Evolutionary conservation across 2,888 invertebrate species (phyloP).

Genomic region (Microplitis deprimator): DNA sequence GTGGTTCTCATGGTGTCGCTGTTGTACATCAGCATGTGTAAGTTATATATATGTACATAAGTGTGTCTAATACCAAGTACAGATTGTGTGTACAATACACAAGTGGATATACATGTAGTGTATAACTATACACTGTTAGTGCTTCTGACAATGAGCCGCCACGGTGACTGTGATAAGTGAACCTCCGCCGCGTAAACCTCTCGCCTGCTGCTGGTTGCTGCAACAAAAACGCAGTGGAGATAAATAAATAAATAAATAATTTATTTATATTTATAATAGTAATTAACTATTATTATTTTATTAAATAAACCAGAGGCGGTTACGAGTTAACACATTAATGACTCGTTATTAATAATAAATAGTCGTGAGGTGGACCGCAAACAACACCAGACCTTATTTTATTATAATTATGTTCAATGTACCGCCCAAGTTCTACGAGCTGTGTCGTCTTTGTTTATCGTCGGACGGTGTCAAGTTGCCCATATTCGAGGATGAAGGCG

Average conservation of each 20-base stretch:
- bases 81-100: slow-evolving; percentile 10
- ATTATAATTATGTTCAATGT: slow-evolving; percentile 88
- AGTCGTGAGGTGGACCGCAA: slow-evolving; percentile 54
- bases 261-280: background rate
- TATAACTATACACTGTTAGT: slow-evolving; percentile 43
- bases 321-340: slow-evolving; percentile 54
- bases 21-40: slow-evolving; percentile 6
- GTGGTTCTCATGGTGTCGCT: slow-evolving; percentile 18
- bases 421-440: slow-evolving; percentile 93
- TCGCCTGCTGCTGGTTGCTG: slow-evolving; percentile 49
- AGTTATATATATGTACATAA: background rate
- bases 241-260: slow-evolving; percentile 9
- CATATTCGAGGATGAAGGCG: slow-evolving; percentile 84
- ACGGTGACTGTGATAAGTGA: slow-evolving; percentile 68
- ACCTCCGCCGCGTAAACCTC: slow-evolving; percentile 45
- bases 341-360: slow-evolving; percentile 59
- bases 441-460: slow-evolving; percentile 95
- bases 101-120: background rate
- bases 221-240: slow-evolving; percentile 41
- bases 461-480: slow-evolving; percentile 81
- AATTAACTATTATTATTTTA: background rate
- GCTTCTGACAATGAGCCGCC: slow-evolving; percentile 68
- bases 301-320: slow-evolving; percentile 32
- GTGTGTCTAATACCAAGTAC: background rate
- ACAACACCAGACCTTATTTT: slow-evolving; percentile 56